Percentiles rank a stretch among this genome's conserved stretches.
These are phyloP conservation scores for Alca torda DNA, from an alignment of 2,797 vertebrate genomes.

Conservation along the genomic window DNA sequence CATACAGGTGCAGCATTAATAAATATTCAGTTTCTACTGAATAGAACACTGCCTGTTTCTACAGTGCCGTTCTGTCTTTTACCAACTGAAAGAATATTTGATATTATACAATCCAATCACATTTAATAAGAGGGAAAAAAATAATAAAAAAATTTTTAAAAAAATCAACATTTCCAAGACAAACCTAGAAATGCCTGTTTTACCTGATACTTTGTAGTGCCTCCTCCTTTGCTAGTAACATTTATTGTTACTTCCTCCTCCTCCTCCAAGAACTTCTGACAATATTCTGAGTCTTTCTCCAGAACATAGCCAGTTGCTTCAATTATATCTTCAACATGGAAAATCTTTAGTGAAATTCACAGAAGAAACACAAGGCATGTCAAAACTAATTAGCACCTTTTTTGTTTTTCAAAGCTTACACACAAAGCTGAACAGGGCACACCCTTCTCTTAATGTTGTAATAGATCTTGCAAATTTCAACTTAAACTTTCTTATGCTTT, in stretches of 20 bases:
- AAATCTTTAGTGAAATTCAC: constrained; percentile 79
- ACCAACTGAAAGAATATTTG: neutral
- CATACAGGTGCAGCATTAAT: neutral
- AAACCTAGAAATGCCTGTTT: neutral
- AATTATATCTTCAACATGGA: constrained; percentile 92
- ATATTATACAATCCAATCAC: neutral
- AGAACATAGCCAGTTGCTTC: constrained; percentile 88
- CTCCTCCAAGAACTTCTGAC: constrained; percentile 93
- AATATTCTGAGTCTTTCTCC: constrained; percentile 95
- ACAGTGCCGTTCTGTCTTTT: neutral
- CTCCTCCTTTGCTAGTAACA: constrained; percentile 88
- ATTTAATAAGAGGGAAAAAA: neutral
- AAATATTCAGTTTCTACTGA: neutral
- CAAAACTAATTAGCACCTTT: neutral
- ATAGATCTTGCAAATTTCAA: neutral
- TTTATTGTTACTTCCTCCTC: constrained; percentile 90
- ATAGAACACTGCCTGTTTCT: neutral
- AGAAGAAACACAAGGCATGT: neutral
- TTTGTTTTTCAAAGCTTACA: neutral
- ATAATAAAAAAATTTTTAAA: neutral
- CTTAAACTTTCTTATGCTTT: neutral
- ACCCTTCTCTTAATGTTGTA: neutral
- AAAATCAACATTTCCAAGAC: neutral
- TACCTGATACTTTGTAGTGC: constrained; percentile 86
- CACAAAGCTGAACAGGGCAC: neutral